These are phyloP conservation scores for Erethizon dorsatum DNA, from an alignment of 2,797 vertebrate genomes.

Conservation along the genomic window DNA sequence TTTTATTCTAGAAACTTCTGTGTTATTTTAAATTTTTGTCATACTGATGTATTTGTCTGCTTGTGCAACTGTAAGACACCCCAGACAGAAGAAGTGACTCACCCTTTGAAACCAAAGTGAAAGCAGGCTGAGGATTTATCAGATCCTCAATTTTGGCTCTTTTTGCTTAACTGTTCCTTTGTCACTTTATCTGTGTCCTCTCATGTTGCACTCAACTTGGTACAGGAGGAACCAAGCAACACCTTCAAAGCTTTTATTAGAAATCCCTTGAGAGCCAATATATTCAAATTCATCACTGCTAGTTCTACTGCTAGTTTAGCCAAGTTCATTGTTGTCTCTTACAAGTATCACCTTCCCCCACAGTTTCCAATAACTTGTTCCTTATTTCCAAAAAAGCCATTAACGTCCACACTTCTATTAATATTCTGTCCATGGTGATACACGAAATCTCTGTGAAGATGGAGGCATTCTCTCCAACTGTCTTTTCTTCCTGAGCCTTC, in stretches of 20 bases:
- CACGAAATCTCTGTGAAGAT: not conserved
- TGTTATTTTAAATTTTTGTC: not conserved
- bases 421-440: not conserved
- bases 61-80: not conserved
- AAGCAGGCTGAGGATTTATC: not conserved
- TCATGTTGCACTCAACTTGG: not conserved
- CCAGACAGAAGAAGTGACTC: too few relatives aligned
- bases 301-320: not conserved
- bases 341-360: not conserved
- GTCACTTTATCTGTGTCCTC: not conserved
- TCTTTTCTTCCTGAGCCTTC: not conserved
- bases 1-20: conserved; percentile 20
- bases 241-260: not conserved
- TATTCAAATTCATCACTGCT: not conserved
- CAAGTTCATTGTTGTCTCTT: not conserved
- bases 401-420: not conserved
- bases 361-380: not conserved
- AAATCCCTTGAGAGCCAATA: not conserved
- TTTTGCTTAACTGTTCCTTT: not conserved
- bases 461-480: not conserved
- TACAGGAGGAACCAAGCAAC: not conserved
- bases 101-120: not conserved
- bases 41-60: not conserved
- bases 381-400: not conserved
- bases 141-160: not conserved